Evolutionary conservation across 2,797 vertebrate genomes (phyloP).

Genomic region (Neolamprologus multifasciatus): DNA sequence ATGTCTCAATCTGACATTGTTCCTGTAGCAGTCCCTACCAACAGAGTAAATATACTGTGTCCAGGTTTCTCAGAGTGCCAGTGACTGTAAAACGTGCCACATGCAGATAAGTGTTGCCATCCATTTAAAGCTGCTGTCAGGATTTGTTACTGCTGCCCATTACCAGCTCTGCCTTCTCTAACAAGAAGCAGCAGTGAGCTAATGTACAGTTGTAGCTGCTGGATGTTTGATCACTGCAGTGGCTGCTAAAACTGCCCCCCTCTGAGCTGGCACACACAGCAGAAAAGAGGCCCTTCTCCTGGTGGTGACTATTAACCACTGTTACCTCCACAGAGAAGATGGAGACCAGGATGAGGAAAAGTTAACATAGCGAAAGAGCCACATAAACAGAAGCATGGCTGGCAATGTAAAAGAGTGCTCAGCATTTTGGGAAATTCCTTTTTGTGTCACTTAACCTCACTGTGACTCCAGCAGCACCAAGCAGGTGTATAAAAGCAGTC

Average conservation of each 20-base stretch:
- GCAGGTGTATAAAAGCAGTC: neutral
- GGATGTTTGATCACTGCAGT: neutral
- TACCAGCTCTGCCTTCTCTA: neutral
- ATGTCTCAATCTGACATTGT: conserved; percentile 28
- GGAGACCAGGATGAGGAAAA: neutral
- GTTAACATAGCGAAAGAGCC: neutral
- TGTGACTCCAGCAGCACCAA: neutral
- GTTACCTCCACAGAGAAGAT: neutral
- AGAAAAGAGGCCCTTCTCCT: conserved; percentile 30
- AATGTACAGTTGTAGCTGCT: conserved; percentile 23
- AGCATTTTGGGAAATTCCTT: neutral
- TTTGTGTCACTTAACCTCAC: neutral
- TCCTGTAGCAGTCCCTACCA: neutral
- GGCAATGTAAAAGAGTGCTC: neutral
- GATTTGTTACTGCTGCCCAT: neutral
- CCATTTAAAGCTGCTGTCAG: conserved; percentile 32
- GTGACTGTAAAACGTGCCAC: conserved; percentile 15
- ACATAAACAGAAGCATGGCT: neutral
- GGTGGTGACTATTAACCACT: neutral
- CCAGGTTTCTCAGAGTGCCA: neutral
- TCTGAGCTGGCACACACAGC: conserved; percentile 18
- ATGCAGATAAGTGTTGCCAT: conserved; percentile 31
- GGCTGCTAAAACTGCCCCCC: conserved; percentile 3
- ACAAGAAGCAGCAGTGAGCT: conserved; percentile 3
- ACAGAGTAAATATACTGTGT: neutral